Conservation (phyloP, 2,888 invertebrate genomes). For the Aspidiotus rigidus region DNA sequence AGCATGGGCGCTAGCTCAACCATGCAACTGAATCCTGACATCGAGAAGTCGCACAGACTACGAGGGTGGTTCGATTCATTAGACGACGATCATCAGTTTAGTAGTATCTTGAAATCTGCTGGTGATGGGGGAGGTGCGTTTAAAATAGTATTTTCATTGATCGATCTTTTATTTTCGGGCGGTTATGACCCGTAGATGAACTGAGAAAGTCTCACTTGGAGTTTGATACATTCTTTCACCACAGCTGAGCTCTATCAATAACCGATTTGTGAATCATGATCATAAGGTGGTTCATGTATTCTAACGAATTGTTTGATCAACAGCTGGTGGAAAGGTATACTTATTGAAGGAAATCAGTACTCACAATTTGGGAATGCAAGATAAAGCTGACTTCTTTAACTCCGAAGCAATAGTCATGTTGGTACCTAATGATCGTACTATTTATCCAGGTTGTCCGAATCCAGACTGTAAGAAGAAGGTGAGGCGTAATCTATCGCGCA, state of each 20-base stretch:
- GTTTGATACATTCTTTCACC: too few relatives aligned
- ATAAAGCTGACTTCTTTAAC: constrained; percentile 73
- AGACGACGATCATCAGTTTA: constrained; percentile 49
- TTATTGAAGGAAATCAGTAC: constrained; percentile 65
- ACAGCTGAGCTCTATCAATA: too few relatives aligned
- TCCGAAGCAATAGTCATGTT: constrained; percentile 68
- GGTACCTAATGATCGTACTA: constrained; percentile 68
- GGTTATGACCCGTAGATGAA: too few relatives aligned
- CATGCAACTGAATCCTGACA: constrained; percentile 66
- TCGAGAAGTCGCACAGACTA: constrained; percentile 73
- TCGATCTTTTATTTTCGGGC: too few relatives aligned
- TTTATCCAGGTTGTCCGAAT: constrained; percentile 86
- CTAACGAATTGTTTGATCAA: background rate
- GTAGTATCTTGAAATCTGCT: constrained; percentile 50
- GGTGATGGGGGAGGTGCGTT: constrained; percentile 36
- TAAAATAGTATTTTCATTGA: too few relatives aligned
- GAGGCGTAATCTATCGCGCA: constrained; percentile 3
- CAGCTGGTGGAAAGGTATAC: constrained; percentile 49
- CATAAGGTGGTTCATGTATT: background rate
- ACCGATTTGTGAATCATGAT: background rate
- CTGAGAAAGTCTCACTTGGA: too few relatives aligned
- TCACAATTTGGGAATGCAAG: constrained; percentile 60
- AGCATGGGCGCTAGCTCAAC: constrained; percentile 45
- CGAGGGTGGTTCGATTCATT: constrained; percentile 81
- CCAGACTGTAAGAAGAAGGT: constrained; percentile 88